These are phyloP conservation scores for Urocyon cinereoargenteus DNA, from an alignment of 2,797 vertebrate genomes.

Conservation along the genomic window DNA sequence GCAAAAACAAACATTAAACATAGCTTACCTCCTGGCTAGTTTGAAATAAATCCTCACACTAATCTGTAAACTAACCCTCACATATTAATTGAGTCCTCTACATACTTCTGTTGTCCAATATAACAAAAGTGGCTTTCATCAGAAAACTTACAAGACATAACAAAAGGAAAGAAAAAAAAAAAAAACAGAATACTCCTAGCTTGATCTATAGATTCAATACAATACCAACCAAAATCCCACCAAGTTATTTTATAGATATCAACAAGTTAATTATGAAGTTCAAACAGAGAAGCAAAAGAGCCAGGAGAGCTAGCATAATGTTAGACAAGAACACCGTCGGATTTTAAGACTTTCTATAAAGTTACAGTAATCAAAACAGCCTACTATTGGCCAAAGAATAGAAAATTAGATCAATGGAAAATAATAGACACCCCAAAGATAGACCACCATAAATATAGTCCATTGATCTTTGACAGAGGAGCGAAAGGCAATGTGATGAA, in stretches of 20 bases:
- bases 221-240: not conserved
- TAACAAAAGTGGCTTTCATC: not conserved
- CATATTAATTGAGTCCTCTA: not conserved
- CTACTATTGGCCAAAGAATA: not conserved
- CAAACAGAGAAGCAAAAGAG: not conserved
- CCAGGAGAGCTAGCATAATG: not conserved
- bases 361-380: not conserved
- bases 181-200: not conserved
- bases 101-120: not conserved
- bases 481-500: not conserved
- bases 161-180: not conserved
- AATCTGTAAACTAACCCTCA: not conserved
- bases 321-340: not conserved
- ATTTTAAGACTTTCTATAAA: not conserved
- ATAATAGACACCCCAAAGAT: not conserved
- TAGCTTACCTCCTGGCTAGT: not conserved
- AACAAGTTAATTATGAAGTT: not conserved
- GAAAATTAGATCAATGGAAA: not conserved
- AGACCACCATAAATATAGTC: not conserved
- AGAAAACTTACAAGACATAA: not conserved
- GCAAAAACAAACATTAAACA: not conserved
- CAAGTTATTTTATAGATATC: not conserved
- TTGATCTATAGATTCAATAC: not conserved
- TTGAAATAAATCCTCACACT: not conserved
- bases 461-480: not conserved